Evolutionary conservation across 1,140 invertebrate species (phyloP), one percentile per base, ranked within the genome.

Genomic region (Tribolium madens): DNA sequence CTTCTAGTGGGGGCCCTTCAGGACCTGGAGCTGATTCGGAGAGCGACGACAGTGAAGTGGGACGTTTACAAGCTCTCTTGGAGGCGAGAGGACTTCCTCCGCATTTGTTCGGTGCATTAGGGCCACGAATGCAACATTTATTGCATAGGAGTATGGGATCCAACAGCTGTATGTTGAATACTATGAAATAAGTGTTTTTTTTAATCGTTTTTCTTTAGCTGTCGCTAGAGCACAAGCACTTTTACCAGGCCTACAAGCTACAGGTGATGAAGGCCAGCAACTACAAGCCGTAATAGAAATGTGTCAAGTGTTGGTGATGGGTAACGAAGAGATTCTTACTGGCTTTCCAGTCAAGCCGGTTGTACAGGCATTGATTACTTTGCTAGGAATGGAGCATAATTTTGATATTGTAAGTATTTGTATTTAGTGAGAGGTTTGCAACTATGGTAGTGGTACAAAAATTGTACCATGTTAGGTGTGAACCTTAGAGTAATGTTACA

Each of bases 271-370:
- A 85, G 96, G 96, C 15, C 96, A 98, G 84, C 98, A 99, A 86
- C 86, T 99, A 60, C 97, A 99, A 84, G 96, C 98, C 1, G 97
- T 97, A 2, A 98, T 98, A 76, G 97, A 99, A 87, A 98, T 99
- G 96, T 98, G 97, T 83, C 96, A 99, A 88, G 92, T 99, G 84
- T 88, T 99, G 26, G 97, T 99, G 0, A 99, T 99, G 97, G 98
- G 98, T 68, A 99, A 99, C 86, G 98, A 99, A 88, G 98, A 99
- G 84, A 99, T 97, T 0, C 88, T 99, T 7, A 96, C 97, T 18
- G 98, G 98, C 14, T 99, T 99, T 86, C 98, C 98, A 0, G 95
- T 99, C 0, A 97, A 98, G 82, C 97, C 98, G 87, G 97, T 98
- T 9, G 97, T 99, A 9, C 97, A 98, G 7, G 96, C 96, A 1